Conservation (phyloP, 2,113 vertebrate species). For the Neolamprologus fasciatus region DNA sequence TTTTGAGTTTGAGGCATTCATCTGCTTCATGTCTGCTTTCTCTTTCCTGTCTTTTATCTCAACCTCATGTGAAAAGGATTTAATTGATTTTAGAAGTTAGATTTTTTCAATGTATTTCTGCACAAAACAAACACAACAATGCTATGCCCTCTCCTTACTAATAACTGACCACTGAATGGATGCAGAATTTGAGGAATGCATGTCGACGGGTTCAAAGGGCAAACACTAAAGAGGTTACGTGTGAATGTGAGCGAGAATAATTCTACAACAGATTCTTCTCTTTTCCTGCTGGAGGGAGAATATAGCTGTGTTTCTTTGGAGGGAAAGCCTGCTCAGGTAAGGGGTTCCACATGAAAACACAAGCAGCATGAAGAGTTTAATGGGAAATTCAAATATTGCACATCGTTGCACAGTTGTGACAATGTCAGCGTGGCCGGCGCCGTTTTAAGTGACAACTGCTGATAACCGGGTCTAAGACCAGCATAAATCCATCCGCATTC, state of each 20-base stretch:
- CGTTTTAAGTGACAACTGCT: conserved; percentile 43
- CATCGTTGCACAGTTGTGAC: conserved; percentile 43
- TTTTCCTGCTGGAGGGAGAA: neutral
- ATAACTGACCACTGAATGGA: neutral
- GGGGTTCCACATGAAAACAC: conserved; percentile 55
- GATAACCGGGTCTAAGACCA: conserved; percentile 78
- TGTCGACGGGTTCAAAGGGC: neutral
- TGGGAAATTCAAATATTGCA: conserved; percentile 59
- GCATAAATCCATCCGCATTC: conserved; percentile 71
- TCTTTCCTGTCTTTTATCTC: conserved; percentile 26
- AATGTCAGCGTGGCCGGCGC: conserved; percentile 33
- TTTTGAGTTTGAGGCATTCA: conserved; percentile 14
- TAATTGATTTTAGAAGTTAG: conserved; percentile 55
- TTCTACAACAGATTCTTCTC: neutral
- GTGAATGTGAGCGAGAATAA: neutral
- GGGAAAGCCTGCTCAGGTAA: neutral
- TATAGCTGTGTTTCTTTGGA: neutral
- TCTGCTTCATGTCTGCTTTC: conserved; percentile 23
- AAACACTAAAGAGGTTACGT: neutral
- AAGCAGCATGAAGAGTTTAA: conserved; percentile 37
- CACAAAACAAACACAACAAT: neutral
- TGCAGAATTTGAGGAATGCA: neutral
- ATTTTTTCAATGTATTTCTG: conserved; percentile 21
- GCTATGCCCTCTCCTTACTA: neutral
- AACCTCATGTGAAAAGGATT: conserved; percentile 36